Evolutionary conservation across 2,113 vertebrate species (phyloP), one percentile per base, ranked within the genome.

Genomic region (Scomber scombrus): DNA sequence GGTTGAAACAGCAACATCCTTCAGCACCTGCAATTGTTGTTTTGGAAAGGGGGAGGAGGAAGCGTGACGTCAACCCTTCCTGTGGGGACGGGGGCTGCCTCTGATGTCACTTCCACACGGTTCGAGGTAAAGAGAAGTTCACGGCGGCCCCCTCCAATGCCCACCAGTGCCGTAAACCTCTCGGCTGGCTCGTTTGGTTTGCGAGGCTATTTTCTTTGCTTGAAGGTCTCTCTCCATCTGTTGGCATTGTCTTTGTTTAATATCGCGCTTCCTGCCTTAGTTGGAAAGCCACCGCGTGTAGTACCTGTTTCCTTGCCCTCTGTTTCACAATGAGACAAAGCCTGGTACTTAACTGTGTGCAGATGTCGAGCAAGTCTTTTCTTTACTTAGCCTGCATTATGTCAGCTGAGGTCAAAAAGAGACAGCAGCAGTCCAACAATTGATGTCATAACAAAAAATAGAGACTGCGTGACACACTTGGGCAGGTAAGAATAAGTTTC

Each of bases 171-270:
- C 70, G 86, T 88, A 85, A 90, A 90, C 43, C 62, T 72, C 70
- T 79, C 77, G 5, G 2, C 21, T 19, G 61, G 67, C 68, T 67
- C 73, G 78, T 21, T 52, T 68, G 52, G 23, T 26, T 47, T 11
- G 47, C 5, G 13, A 43, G 74, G 67, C 78, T 82, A 43, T 85
- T 87, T 82, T 81, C 21, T 84, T 23, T 55, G 34, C 63, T 21
- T 57, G 91, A 92, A 92, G 90, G 91, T 89, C 90, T 91, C 90
- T 91, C 89, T 86, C 66, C 49, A 66, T 82, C 21, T 57, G 78
- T 31, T 82, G 82, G 90, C 88, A 93, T 93, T 92, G 91, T 93
- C 90, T 88, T 83, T 71, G 84, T 81, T 83, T 84, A 75, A 88
- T 86, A 78, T 71, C 75, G 11, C 3, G 10, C 79, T 93, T 91